phyloP scores from a whole-genome alignment of 2,888 invertebrate species.

The Epinotia demarniana region DNA sequence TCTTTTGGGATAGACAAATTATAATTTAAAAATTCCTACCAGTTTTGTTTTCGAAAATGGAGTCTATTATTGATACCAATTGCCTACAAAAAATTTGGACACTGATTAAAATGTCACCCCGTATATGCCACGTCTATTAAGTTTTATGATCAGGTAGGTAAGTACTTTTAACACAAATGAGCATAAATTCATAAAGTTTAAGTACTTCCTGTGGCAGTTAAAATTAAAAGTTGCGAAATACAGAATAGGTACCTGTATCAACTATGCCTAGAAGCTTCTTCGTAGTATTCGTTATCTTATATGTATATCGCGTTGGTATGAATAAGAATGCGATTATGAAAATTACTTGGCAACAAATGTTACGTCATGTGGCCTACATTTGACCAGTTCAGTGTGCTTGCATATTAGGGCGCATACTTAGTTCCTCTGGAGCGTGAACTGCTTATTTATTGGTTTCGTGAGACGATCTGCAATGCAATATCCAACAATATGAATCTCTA shows the following conservation, averaged over 20 bases:
- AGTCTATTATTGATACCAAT: no score
- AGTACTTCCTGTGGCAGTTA: slow-evolving; percentile 19
- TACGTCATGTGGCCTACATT: slow-evolving; percentile 73
- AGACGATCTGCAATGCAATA: no score
- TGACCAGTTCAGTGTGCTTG: slow-evolving; percentile 53
- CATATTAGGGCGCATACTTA: slow-evolving; percentile 50
- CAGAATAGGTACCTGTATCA: slow-evolving; percentile 24
- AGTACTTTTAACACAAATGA: neutral
- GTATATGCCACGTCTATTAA: neutral
- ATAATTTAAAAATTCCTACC: no score
- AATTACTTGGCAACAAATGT: slow-evolving; percentile 66
- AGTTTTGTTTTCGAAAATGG: no score
- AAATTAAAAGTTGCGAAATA: slow-evolving; percentile 23
- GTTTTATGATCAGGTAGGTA: slow-evolving; percentile 9
- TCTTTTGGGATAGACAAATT: no score
- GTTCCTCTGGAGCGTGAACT: slow-evolving; percentile 68
- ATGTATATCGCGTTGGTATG: slow-evolving; percentile 58
- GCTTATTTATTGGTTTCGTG: slow-evolving; percentile 47
- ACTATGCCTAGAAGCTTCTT: slow-evolving; percentile 45
- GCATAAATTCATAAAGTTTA: slow-evolving; percentile 11
- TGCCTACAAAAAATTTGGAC: no score
- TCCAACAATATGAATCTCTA: no score
- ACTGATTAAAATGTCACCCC: no score
- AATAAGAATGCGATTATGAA: slow-evolving; percentile 72
- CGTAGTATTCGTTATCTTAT: slow-evolving; percentile 57